These are phyloP conservation scores for Drosophila kurseongensis DNA, from an alignment of 1,140 invertebrate genomes.

Conservation along the genomic window DNA sequence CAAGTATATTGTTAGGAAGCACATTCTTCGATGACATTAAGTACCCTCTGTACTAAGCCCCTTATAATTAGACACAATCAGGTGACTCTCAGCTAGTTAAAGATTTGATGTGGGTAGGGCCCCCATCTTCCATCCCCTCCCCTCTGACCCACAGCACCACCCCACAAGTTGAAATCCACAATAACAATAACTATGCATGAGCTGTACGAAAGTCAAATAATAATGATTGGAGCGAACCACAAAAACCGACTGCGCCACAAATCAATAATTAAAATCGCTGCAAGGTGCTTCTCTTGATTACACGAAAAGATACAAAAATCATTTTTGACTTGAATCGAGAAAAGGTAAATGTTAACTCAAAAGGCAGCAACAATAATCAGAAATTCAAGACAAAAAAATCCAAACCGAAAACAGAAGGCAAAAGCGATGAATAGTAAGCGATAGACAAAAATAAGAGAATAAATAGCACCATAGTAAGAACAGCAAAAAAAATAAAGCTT, in stretches of 20 bases:
- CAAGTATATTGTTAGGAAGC: background rate
- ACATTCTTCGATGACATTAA: background rate
- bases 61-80: constrained; percentile 46
- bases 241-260: constrained; percentile 49
- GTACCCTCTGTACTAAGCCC: constrained; percentile 9
- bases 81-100: constrained; percentile 43
- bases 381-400: constrained; percentile 27
- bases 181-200: constrained; percentile 49
- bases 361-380: constrained; percentile 17
- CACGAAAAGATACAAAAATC: constrained; percentile 30
- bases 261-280: constrained; percentile 59
- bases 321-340: constrained; percentile 9
- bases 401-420: constrained; percentile 13
- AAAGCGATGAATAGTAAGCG: constrained; percentile 21
- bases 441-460: constrained; percentile 30
- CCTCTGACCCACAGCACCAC: background rate
- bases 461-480: constrained; percentile 26
- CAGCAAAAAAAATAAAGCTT: constrained; percentile 24
- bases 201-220: constrained; percentile 39
- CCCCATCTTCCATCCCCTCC: background rate
- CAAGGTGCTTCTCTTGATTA: constrained; percentile 46
- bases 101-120: constrained; percentile 47
- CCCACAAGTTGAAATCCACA: constrained; percentile 20
- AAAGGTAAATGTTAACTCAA: constrained; percentile 20
- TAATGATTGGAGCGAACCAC: constrained; percentile 48